A percentile compares a stretch with the other conserved stretches of the same genome.
Conservation (phyloP, 2,888 invertebrate species). For the Harpalus rufipes region DNA sequence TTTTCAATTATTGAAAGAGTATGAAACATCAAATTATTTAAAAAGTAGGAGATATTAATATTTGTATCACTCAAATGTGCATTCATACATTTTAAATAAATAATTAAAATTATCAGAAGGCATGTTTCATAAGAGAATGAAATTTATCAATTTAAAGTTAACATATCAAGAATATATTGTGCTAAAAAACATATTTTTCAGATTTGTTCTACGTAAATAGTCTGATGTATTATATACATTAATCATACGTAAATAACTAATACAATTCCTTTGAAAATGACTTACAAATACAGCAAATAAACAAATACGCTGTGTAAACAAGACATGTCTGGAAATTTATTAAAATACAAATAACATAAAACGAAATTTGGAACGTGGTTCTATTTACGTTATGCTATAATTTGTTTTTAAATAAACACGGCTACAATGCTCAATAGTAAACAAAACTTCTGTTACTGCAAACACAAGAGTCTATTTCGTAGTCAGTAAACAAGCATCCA, state of each 20-base stretch:
- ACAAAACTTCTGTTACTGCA: conserved; percentile 7
- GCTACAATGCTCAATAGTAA: conserved; percentile 9
- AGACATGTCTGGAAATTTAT: neutral
- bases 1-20: too few species aligned
- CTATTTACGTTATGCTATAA: neutral
- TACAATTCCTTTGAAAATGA: too few species aligned
- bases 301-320: neutral
- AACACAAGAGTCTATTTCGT: neutral
- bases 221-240: neutral
- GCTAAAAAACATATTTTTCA: neutral
- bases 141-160: too few species aligned
- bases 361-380: neutral
- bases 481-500: conserved; percentile 6
- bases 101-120: too few species aligned
- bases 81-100: too few species aligned
- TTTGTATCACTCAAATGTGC: too few species aligned
- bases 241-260: too few species aligned
- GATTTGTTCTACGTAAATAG: neutral
- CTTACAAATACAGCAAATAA: neutral
- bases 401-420: neutral
- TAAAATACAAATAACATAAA: neutral
- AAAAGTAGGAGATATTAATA: too few species aligned
- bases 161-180: neutral
- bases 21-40: too few species aligned
- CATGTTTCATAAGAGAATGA: too few species aligned